Base-by-base conservation (phyloP, 1,140 invertebrate species). In the Heliconius eleuchia region DNA sequence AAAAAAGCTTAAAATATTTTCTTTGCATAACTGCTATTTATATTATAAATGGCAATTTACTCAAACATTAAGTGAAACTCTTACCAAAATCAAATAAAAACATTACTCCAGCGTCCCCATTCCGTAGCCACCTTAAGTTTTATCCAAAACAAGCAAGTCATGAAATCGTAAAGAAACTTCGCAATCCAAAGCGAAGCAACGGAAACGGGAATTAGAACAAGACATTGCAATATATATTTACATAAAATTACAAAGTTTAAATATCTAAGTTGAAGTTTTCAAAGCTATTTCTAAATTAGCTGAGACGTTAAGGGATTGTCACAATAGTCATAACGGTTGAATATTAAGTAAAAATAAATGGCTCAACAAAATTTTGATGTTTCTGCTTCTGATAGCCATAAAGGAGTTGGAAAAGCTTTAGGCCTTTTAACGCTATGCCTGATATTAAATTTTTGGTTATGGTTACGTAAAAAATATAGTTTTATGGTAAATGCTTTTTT, bases 231-330 rank as follows among this genome's bases (percentile, higher is more conserved):
- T 74, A 74, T 57, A 72, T 72, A 71, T 77, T 77, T 77, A 71
- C 76, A 57, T 77, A 70, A 72, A 77, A 77, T 77, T 72, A 77
- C 71, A 50, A 72, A 55, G 42, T 71, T 66, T 66, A 13, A 66
- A 66, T 66, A 66, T 66, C 27, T 66, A 30, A 66, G 60, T 18
- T 30, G 60, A 66, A 66, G 27, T 66, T 30, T 27, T 5, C 1
- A 66, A 66, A 66, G 60, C 23, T 30, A 66, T 66, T 66, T 66
- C 60, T 27, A 30, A 66, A 66, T 66, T 66, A 66, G 23, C 60
- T 30, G 60, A 30, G 60, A 60, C 57, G 57, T 66, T 66, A 30
- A 66, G 4, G 60, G 60, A 66, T 66, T 66, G 23, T 66, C 60
- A 13, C 60, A 30, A 66, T 66, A 66, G 60, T 16, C 60, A 3